Evolutionary conservation across 2,888 invertebrate genomes (phyloP).

Genomic region (Unio delphinus): DNA sequence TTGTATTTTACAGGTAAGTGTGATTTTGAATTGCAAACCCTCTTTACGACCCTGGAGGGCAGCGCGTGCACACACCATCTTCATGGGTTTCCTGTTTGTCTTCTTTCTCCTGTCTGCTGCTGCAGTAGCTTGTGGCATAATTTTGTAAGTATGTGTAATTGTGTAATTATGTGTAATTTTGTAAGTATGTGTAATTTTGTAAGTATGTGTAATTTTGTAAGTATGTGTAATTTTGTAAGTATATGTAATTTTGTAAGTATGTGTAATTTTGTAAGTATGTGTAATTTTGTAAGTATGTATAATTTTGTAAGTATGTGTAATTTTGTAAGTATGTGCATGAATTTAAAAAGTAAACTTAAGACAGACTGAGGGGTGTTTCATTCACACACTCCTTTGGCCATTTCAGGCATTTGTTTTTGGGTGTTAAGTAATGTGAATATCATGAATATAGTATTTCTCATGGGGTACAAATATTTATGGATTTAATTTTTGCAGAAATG

Average conservation of each 20-base stretch:
- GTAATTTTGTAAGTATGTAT: conserved; percentile 9
- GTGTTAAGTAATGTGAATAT: too few species aligned
- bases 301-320: conserved; percentile 61
- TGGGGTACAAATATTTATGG: too few species aligned
- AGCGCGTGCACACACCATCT: conserved; percentile 84
- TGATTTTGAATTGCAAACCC: conserved; percentile 80
- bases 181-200: too few species aligned
- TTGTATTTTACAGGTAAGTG: conserved; percentile 68
- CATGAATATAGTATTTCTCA: too few species aligned
- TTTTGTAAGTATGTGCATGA: conserved; percentile 57
- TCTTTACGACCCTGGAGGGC: conserved; percentile 80
- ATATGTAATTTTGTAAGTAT: too few species aligned
- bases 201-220: too few species aligned
- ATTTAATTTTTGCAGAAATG: too few species aligned
- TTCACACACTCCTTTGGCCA: neutral
- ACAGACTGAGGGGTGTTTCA: neutral
- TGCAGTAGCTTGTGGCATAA: conserved; percentile 61
- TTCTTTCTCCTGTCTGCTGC: conserved; percentile 63
- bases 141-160: conserved; percentile 55
- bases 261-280: too few species aligned
- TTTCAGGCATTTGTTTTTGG: neutral
- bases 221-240: too few species aligned
- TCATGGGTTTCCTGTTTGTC: conserved; percentile 71
- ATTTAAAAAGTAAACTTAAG: neutral
- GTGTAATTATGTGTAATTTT: too few species aligned